Conservation (phyloP, 2,888 invertebrate species). For the Allolobophora icterica region DNA sequence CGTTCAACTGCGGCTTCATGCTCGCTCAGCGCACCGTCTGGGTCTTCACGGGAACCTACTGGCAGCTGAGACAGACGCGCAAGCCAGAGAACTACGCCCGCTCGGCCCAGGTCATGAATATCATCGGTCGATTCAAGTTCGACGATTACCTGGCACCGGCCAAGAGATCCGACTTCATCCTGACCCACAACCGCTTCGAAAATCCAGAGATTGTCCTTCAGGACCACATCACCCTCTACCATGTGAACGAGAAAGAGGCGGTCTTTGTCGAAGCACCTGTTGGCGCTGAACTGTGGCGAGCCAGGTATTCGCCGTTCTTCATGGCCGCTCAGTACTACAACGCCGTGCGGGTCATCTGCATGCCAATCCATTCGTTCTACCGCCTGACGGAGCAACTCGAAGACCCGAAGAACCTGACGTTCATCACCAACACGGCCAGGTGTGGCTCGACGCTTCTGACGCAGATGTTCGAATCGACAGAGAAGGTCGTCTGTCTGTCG, state of each 20-base stretch:
- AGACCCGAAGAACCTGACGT: constrained; percentile 41
- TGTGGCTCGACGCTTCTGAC: constrained; percentile 45
- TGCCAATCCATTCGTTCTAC: constrained; percentile 40
- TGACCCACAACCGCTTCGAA: constrained; percentile 40
- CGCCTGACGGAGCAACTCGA: constrained; percentile 40
- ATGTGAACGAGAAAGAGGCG: constrained; percentile 32
- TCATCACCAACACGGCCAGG: constrained; percentile 44
- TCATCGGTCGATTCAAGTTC: constrained; percentile 39
- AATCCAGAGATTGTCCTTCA: constrained; percentile 41
- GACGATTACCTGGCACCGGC: constrained; percentile 38
- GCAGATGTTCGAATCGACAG: constrained; percentile 43
- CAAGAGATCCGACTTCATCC: constrained; percentile 39
- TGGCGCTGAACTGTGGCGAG: constrained; percentile 27
- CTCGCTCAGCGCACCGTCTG: constrained; percentile 20
- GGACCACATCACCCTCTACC: constrained; percentile 44
- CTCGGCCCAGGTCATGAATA: constrained; percentile 31
- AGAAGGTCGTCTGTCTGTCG: constrained; percentile 26
- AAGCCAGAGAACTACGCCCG: constrained; percentile 21
- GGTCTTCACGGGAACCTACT: constrained; percentile 32
- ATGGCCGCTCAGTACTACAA: constrained; percentile 40
- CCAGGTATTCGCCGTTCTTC: constrained; percentile 38
- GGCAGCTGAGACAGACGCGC: constrained; percentile 29
- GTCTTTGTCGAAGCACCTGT: constrained; percentile 29
- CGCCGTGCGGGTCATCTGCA: constrained; percentile 35
- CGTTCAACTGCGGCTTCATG: constrained; percentile 20